Evolutionary conservation across 2,888 invertebrate genomes (phyloP).

Genomic region (Petrolisthes manimaculis): DNA sequence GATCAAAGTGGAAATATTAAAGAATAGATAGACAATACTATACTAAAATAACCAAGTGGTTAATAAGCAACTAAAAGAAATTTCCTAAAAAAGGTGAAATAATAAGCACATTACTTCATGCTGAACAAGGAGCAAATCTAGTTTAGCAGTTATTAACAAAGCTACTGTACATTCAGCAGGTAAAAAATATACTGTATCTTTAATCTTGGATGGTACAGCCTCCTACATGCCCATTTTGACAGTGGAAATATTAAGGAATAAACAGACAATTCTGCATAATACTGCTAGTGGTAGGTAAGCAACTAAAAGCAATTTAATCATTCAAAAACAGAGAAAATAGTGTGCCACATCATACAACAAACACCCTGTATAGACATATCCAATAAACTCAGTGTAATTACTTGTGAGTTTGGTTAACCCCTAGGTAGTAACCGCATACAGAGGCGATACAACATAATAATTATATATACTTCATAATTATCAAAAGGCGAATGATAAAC

Average conservation of each 20-base stretch:
- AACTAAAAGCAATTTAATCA: background rate
- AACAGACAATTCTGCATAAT: no score
- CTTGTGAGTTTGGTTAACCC: no score
- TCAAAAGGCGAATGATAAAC: no score
- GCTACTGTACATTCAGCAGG: background rate
- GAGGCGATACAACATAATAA: no score
- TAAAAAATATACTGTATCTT: background rate
- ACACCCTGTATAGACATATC: no score
- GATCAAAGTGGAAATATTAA: background rate
- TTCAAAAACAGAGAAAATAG: background rate
- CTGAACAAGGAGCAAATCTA: background rate
- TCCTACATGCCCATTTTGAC: background rate
- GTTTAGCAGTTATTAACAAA: background rate
- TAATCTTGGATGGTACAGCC: background rate
- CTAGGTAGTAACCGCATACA: no score
- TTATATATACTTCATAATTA: no score
- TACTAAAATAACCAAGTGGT: background rate
- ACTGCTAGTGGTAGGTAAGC: background rate
- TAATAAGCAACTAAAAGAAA: background rate
- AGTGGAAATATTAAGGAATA: background rate
- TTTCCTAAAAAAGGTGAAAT: background rate
- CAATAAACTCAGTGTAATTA: no score
- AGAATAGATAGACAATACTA: background rate
- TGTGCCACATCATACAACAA: no score
- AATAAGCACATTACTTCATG: background rate